Evolutionary conservation across 2,888 invertebrate genomes (phyloP).

Genomic region (Catotricha subobsoleta): DNA sequence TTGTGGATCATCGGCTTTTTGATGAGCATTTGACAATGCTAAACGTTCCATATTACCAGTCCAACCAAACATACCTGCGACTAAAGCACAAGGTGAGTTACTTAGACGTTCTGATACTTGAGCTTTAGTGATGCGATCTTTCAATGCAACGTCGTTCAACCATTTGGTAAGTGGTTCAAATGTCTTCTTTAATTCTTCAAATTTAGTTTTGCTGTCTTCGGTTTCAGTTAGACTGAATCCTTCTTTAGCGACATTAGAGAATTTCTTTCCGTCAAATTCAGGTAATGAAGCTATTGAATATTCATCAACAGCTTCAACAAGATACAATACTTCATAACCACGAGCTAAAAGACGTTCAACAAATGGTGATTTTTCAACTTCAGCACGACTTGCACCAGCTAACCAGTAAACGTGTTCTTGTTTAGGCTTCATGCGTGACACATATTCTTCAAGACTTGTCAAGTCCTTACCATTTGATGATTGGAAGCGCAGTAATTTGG

Average conservation of each 20-base stretch:
- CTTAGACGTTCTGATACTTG: conserved; percentile 72
- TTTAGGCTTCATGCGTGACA: conserved; percentile 83
- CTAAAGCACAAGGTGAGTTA: conserved; percentile 87
- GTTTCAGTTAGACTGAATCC: conserved; percentile 71
- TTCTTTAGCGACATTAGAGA: conserved; percentile 99
- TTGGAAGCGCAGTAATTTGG: conserved; percentile 83
- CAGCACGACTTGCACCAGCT: conserved; percentile 70
- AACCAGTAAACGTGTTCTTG: conserved; percentile 95
- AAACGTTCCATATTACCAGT: conserved; percentile 98
- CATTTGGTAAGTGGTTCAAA: conserved; percentile 84
- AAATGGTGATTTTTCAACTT: conserved; percentile 85
- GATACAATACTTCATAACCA: conserved; percentile 87
- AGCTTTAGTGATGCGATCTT: conserved; percentile 62
- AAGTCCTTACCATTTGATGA: conserved; percentile 51
- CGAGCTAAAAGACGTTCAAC: conserved; percentile 83
- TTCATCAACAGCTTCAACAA: conserved; percentile 93
- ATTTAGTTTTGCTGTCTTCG: conserved; percentile 48
- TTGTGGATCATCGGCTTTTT: conserved; percentile 84
- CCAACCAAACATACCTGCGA: conserved; percentile 95
- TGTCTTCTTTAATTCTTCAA: conserved; percentile 55
- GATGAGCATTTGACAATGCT: conserved; percentile 88
- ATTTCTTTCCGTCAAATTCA: conserved; percentile 96
- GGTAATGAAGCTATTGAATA: conserved; percentile 91
- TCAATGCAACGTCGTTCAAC: conserved; percentile 66
- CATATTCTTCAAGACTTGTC: conserved; percentile 74